Conservation (phyloP, 1,140 invertebrate genomes). For the Saccostrea glomerata region DNA sequence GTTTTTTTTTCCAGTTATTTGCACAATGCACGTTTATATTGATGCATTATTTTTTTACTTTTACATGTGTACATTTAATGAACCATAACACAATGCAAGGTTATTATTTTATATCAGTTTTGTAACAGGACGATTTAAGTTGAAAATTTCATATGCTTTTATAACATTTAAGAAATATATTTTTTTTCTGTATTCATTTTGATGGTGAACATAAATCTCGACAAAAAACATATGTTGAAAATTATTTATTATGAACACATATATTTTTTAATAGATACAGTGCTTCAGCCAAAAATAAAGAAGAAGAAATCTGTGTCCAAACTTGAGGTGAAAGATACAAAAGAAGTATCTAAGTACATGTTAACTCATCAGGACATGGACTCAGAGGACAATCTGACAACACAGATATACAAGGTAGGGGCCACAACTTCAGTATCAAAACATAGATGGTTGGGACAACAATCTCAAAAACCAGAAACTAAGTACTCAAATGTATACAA, state of each 20-base stretch:
- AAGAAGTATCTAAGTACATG: constrained; percentile 92
- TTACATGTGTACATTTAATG: no score
- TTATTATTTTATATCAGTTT: no score
- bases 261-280: constrained; percentile 84
- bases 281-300: constrained; percentile 91
- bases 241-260: background rate
- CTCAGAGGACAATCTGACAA: constrained; percentile 94
- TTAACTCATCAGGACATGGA: constrained; percentile 94
- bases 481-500: background rate
- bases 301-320: constrained; percentile 91
- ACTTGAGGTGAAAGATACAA: constrained; percentile 86
- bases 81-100: no score
- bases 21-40: no score
- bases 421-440: background rate
- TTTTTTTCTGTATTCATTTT: background rate
- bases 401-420: constrained; percentile 91
- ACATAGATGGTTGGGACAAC: background rate
- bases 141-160: background rate
- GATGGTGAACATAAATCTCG: background rate
- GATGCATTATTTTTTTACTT: no score
- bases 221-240: background rate
- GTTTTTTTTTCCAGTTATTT: no score
- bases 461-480: background rate
- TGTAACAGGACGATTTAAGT: no score
- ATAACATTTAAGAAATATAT: background rate